phyloP scores from a whole-genome alignment of 2,113 vertebrate species.

The Catharus fuscescens region DNA sequence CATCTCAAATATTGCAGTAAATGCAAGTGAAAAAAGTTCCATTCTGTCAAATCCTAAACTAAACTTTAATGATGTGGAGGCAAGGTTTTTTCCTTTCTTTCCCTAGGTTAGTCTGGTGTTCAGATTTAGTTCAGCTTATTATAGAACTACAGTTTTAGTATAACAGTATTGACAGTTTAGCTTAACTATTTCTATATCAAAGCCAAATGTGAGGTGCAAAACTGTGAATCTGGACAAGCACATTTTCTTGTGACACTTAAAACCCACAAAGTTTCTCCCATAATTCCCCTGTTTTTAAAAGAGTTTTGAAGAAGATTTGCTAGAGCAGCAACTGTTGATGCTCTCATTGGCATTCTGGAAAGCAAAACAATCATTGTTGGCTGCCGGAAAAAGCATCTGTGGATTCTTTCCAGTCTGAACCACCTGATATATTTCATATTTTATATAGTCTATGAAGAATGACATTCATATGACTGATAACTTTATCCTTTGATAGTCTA shows the following conservation, averaged over 20 bases:
- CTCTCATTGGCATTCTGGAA: neutral
- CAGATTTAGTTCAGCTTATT: neutral
- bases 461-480: neutral
- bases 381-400: neutral
- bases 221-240: neutral
- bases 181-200: neutral
- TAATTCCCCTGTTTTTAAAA: neutral
- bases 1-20: neutral
- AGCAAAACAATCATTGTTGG: neutral
- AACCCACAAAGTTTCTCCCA: neutral
- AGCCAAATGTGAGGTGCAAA: neutral
- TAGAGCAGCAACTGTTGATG: neutral
- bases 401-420: neutral
- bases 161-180: neutral
- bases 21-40: neutral
- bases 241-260: neutral
- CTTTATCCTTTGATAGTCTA: conserved; percentile 24
- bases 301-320: neutral
- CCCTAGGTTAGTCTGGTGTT: neutral
- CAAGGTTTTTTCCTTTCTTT: neutral
- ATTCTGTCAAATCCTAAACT: neutral
- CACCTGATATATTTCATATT: neutral
- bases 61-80: neutral
- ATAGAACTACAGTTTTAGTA: neutral
- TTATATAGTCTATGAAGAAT: neutral